Percentiles rank a stretch among this genome's conserved stretches.
Conservation (phyloP, 1,140 invertebrate species). For the Diabrotica virgifera region DNA sequence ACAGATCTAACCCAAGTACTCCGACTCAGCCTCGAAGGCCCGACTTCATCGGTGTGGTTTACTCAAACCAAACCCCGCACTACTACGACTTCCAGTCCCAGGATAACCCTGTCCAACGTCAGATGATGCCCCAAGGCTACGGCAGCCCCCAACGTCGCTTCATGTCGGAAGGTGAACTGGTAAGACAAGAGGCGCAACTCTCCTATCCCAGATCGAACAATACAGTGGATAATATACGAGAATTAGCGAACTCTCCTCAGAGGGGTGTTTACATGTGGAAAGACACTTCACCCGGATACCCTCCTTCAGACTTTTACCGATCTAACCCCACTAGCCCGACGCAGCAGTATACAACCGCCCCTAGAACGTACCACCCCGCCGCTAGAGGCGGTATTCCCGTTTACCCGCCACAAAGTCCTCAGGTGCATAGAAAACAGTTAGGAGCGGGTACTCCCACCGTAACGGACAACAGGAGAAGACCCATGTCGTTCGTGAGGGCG, state of each 20-base stretch:
- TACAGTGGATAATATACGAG: constrained; percentile 65
- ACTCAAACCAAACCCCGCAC: constrained; percentile 42
- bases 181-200: constrained; percentile 62
- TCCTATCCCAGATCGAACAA: constrained; percentile 58
- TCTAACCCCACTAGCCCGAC: constrained; percentile 77
- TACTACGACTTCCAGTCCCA: constrained; percentile 48
- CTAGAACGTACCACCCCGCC: constrained; percentile 57
- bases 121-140: constrained; percentile 45
- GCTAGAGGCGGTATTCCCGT: constrained; percentile 64
- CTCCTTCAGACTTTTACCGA: constrained; percentile 46
- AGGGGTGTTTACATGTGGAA: constrained; percentile 82
- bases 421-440: constrained; percentile 54
- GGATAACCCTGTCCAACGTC: constrained; percentile 41
- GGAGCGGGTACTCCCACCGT: constrained; percentile 32
- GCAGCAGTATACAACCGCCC: constrained; percentile 53
- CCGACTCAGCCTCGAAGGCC: constrained; percentile 81
- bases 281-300: constrained; percentile 61
- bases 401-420: constrained; percentile 66
- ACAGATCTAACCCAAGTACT: constrained; percentile 84
- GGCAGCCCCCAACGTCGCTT: constrained; percentile 78
- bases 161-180: constrained; percentile 79
- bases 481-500: constrained; percentile 92
- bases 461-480: constrained; percentile 59
- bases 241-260: constrained; percentile 80
- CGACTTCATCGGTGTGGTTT: constrained; percentile 76